These are phyloP conservation scores for Calameuta pallipes DNA, from an alignment of 2,888 invertebrate genomes.

Conservation along the genomic window DNA sequence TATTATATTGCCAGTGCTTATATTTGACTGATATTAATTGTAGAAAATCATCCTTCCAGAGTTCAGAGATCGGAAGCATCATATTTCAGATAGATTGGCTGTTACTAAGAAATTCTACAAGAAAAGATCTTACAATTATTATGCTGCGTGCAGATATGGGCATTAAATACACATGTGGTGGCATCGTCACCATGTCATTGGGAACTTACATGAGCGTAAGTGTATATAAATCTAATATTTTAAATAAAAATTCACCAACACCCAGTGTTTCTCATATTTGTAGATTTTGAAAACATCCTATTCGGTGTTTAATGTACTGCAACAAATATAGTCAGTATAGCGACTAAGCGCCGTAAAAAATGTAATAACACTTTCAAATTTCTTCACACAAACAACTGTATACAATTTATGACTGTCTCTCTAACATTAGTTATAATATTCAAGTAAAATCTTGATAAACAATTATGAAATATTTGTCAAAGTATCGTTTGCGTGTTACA, in stretches of 20 bases:
- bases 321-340: constrained; percentile 11
- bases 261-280: background rate
- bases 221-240: background rate
- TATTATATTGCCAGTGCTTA: too few species aligned
- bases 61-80: constrained; percentile 30
- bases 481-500: too few species aligned
- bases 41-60: constrained; percentile 23
- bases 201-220: constrained; percentile 36
- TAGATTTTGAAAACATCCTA: constrained; percentile 36
- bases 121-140: constrained; percentile 33
- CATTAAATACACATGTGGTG: constrained; percentile 33
- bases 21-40: too few species aligned
- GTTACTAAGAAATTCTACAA: constrained; percentile 17
- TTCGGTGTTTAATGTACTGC: constrained; percentile 34
- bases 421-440: too few species aligned
- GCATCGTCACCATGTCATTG: constrained; percentile 34
- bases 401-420: too few species aligned
- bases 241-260: too few species aligned
- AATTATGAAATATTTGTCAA: too few species aligned
- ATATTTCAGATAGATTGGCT: constrained; percentile 40
- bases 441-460: too few species aligned
- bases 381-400: too few species aligned
- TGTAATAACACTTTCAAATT: too few species aligned
- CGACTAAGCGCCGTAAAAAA: too few species aligned
- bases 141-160: constrained; percentile 32